A percentile compares a stretch with the other conserved stretches of the same genome.
phyloP scores from a whole-genome alignment of 2,113 vertebrate genomes.

The Budorcas taxicolor region DNA sequence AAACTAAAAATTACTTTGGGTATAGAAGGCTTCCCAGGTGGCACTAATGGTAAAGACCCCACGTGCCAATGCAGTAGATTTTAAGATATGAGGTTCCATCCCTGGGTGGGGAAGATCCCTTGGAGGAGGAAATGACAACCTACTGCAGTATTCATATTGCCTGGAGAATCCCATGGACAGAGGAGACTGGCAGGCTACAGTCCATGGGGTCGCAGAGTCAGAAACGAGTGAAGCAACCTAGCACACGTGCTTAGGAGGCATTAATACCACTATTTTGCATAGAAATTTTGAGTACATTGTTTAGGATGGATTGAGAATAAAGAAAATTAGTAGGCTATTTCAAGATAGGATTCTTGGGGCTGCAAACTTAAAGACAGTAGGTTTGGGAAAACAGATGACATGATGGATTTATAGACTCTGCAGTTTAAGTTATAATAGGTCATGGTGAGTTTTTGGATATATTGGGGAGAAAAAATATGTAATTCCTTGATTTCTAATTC shows the following conservation, averaged over 20 bases:
- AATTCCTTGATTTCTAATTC: constrained; percentile 16
- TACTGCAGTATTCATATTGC: not conserved
- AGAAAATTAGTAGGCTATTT: not conserved
- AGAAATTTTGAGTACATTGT: not conserved
- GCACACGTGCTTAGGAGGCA: not conserved
- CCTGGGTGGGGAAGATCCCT: not conserved
- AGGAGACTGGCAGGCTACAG: not conserved
- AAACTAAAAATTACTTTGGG: not conserved
- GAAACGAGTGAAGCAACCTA: not conserved
- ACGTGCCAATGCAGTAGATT: not conserved
- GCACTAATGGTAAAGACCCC: not conserved
- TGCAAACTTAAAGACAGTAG: not conserved
- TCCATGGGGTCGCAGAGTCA: not conserved
- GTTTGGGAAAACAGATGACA: not conserved
- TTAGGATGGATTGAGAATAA: not conserved
- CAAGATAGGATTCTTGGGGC: not conserved
- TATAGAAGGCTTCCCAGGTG: not conserved
- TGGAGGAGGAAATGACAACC: not conserved
- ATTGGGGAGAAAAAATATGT: not conserved
- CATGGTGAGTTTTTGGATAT: not conserved
- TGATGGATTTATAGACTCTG: not conserved
- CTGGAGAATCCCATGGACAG: not conserved
- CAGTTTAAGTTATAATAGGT: not conserved
- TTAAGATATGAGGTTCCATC: not conserved
- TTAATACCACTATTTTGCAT: not conserved